These are phyloP conservation scores for Emberiza fucata DNA, from an alignment of 2,113 vertebrate species.

Conservation along the genomic window DNA sequence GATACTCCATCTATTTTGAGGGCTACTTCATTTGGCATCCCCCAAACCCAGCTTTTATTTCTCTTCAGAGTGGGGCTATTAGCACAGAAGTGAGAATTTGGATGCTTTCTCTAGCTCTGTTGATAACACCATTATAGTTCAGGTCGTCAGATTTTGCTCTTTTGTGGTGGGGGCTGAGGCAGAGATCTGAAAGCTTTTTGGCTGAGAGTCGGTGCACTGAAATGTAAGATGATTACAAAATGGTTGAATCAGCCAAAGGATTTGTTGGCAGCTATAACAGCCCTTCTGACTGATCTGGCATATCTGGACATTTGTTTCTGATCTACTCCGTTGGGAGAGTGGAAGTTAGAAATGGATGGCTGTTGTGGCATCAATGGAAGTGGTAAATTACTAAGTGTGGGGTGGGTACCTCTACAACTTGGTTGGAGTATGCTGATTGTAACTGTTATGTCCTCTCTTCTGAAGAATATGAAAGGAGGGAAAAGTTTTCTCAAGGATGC, in stretches of 20 bases:
- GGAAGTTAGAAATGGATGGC: neutral
- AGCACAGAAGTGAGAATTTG: neutral
- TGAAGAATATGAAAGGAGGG: neutral
- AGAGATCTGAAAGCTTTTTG: neutral
- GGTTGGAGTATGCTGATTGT: neutral
- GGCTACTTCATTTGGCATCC: neutral
- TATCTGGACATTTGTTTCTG: neutral
- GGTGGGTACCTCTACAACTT: neutral
- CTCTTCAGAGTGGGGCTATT: neutral
- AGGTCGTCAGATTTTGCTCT: conserved; percentile 7
- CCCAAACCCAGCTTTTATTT: neutral
- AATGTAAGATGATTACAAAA: conserved; percentile 36
- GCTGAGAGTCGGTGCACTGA: neutral
- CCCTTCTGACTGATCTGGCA: neutral
- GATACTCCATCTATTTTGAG: neutral
- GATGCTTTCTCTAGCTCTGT: neutral
- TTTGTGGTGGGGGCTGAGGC: neutral
- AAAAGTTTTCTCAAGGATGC: neutral
- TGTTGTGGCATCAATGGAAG: neutral
- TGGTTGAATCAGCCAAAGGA: conserved; percentile 31
- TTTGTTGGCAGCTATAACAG: conserved; percentile 28
- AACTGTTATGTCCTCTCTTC: neutral
- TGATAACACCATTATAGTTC: neutral
- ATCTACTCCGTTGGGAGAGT: neutral
- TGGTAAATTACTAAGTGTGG: neutral